A percentile compares a stretch with the other conserved stretches of the same genome.
Conservation (phyloP, 2,888 invertebrate species). For the Ceramica pisi region DNA sequence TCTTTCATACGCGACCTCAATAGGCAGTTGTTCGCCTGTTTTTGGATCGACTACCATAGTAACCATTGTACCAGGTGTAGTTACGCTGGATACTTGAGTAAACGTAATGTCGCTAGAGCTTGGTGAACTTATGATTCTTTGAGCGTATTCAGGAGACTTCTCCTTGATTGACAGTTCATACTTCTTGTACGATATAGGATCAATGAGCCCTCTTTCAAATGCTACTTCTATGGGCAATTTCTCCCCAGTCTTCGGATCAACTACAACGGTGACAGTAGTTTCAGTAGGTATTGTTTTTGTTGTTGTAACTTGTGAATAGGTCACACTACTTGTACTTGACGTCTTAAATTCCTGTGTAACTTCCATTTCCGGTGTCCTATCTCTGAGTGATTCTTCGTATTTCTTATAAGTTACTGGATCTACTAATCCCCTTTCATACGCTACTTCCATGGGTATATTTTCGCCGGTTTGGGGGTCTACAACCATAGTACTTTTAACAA, state of each 20-base stretch:
- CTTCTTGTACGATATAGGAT: conserved; percentile 79
- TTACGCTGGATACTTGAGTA: conserved; percentile 62
- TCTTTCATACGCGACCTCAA: conserved; percentile 92
- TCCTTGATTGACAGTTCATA: conserved; percentile 83
- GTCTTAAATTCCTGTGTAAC: conserved; percentile 67
- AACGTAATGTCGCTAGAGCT: conserved; percentile 65
- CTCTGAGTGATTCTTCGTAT: conserved; percentile 87
- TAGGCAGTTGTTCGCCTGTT: conserved; percentile 93
- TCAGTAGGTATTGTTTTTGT: conserved; percentile 66
- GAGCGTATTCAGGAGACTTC: conserved; percentile 70
- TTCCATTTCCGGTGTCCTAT: conserved; percentile 78
- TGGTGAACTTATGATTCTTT: conserved; percentile 60
- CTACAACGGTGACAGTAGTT: conserved; percentile 89
- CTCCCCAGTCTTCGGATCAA: conserved; percentile 95
- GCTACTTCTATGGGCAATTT: conserved; percentile 95
- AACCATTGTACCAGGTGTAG: conserved; percentile 67
- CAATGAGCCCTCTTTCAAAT: conserved; percentile 91
- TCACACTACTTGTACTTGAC: conserved; percentile 68
- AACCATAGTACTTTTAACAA: conserved; percentile 92
- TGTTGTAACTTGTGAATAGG: conserved; percentile 72
- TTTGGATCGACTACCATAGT: conserved; percentile 91
- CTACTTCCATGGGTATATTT: conserved; percentile 95
- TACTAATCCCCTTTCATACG: conserved; percentile 94
- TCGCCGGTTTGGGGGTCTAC: conserved; percentile 95
- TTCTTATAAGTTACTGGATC: conserved; percentile 89